A percentile compares a stretch with the other conserved stretches of the same genome.
Evolutionary conservation across 2,797 vertebrate genomes (phyloP).

Genomic region (Girardinus metallicus): DNA sequence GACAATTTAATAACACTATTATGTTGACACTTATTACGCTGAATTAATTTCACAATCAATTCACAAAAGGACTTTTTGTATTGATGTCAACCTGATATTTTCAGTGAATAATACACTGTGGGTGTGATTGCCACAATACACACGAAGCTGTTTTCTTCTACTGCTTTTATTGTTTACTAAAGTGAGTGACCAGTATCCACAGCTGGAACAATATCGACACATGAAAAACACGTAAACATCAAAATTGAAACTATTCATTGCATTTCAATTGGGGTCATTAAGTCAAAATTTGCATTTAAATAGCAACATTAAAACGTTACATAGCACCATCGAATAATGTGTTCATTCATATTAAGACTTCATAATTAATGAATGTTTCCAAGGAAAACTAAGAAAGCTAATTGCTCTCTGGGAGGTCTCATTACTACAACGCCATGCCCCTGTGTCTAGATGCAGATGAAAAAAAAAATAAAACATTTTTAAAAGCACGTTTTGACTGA

Average conservation of each 20-base stretch:
- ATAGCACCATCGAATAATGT: slow-evolving; percentile 67
- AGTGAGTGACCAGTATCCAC: slow-evolving; percentile 46
- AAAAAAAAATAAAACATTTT: slow-evolving; percentile 27
- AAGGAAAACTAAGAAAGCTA: slow-evolving; percentile 64
- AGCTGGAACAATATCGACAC: slow-evolving; percentile 41
- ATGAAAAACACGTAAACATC: slow-evolving; percentile 59
- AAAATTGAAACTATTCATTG: slow-evolving; percentile 70
- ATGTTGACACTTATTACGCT: slow-evolving; percentile 25
- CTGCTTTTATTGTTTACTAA: slow-evolving; percentile 11
- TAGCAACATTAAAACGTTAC: slow-evolving; percentile 74
- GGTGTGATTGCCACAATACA: slow-evolving; percentile 8
- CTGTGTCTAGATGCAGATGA: slow-evolving; percentile 36
- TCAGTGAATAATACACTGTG: slow-evolving; percentile 28
- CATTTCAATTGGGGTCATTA: slow-evolving; percentile 71
- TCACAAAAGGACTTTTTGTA: slow-evolving; percentile 35
- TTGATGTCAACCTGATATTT: slow-evolving; percentile 39
- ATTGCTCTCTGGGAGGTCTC: slow-evolving; percentile 69
- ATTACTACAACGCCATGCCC: slow-evolving; percentile 43
- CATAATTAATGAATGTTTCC: slow-evolving; percentile 75
- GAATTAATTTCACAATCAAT: slow-evolving; percentile 30
- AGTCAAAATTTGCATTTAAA: slow-evolving; percentile 81
- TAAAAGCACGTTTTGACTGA: neutral
- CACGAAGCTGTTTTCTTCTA: slow-evolving; percentile 21
- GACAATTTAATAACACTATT: slow-evolving; percentile 37
- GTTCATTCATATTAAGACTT: slow-evolving; percentile 64